Conservation (phyloP, 2,888 invertebrate species). For the Carcina quercana region DNA sequence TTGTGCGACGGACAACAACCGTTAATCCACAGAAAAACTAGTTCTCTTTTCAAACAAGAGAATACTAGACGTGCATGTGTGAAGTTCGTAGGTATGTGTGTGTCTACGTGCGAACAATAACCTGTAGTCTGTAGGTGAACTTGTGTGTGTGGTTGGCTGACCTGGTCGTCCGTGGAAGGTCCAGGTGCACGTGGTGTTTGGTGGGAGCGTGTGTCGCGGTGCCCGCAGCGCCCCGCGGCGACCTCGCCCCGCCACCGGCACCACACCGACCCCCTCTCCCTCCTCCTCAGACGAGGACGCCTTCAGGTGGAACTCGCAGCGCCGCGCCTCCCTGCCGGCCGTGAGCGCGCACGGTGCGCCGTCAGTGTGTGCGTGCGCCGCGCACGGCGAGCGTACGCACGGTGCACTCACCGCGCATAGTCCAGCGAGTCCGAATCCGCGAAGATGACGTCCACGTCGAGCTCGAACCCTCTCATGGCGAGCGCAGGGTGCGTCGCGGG, state of each 20-base stretch:
- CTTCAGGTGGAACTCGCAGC: constrained; percentile 85
- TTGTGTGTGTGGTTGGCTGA: constrained; percentile 18
- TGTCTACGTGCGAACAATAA: too few species aligned
- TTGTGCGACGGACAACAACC: too few species aligned
- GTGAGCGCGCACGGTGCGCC: not conserved
- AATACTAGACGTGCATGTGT: too few species aligned
- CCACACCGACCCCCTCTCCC: constrained; percentile 44
- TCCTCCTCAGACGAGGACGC: constrained; percentile 80
- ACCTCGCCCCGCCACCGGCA: constrained; percentile 76
- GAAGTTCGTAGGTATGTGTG: too few species aligned
- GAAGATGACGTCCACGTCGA: constrained; percentile 89
- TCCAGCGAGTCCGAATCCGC: constrained; percentile 91
- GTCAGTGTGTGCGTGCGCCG: not conserved
- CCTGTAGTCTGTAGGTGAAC: too few species aligned
- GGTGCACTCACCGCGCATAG: constrained; percentile 74
- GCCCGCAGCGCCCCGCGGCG: constrained; percentile 84
- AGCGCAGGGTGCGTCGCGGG: constrained; percentile 79
- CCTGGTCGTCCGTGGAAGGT: constrained; percentile 84
- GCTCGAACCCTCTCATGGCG: constrained; percentile 86
- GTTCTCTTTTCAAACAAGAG: too few species aligned
- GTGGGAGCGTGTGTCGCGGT: constrained; percentile 88
- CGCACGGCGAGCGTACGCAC: not conserved
- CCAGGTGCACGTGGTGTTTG: constrained; percentile 91
- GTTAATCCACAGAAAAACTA: too few species aligned
- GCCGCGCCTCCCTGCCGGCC: constrained; percentile 59